Evolutionary conservation across 2,797 vertebrate genomes (phyloP), one percentile per base, ranked within the genome.

Genomic region (Oreochromis mossambicus): DNA sequence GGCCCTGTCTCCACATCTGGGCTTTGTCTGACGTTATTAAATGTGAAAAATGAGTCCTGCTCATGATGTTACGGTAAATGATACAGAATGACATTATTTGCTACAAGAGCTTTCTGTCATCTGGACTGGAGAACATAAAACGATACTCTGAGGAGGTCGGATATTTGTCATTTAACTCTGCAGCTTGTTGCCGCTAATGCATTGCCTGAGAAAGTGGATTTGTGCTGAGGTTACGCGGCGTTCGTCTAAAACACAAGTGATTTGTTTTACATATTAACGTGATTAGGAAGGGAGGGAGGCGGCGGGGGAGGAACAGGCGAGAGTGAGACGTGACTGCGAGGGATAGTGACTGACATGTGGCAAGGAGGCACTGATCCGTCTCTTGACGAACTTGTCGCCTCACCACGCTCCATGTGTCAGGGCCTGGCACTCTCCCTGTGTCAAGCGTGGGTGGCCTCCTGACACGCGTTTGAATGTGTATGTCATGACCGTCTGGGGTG

Each of bases 401-500:
- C 96, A 93, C 95, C 94, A 94, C 92, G 88, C 94, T 95, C 94
- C 94, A 88, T 94, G 94, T 96, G 96, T 96, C 96, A 92, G 81
- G 88, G 91, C 93, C 92, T 93, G 93, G 92, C 94, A 83, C 88
- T 89, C 87, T 94, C 88, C 85, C 81, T 24, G 92, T 96, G 95
- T 95, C 95, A 93, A 88, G 95, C 95, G 95, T 96, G 96, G 96
- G 96, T 94, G 94, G 94, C 91, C 92, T 92, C 88, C 90, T 94
- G 95, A 95, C 94, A 95, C 93, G 90, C 86, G 84, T 66, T 89
- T 86, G 86, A 91, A 85, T 92, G 92, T 95, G 92, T 93, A 90
- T 94, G 92, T 93, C 93, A 89, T 68, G 91, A 94, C 95, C 96
- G 95, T 96, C 96, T 97, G 96, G 95, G 93, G 94, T 95, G 95